phyloP scores from a whole-genome alignment of 2,888 invertebrate species.

The Hypercompe scribonia region DNA sequence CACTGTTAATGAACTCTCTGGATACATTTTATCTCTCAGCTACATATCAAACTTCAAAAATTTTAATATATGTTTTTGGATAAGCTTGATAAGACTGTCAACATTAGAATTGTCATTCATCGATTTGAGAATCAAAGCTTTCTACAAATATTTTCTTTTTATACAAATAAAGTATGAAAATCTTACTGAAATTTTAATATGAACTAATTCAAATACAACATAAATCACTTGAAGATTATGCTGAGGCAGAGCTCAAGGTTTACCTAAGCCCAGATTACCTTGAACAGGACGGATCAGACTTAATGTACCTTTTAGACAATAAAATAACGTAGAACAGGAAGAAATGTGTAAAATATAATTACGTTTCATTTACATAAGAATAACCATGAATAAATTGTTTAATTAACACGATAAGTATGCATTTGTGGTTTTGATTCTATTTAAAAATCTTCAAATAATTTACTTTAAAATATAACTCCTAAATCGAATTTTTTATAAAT shows the following conservation, averaged over 20 bases:
- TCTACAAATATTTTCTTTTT: no score
- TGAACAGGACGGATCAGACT: constrained; percentile 4
- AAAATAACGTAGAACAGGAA: background rate
- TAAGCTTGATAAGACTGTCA: no score
- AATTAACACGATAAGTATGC: no score
- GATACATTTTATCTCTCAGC: no score
- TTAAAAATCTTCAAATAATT: background rate
- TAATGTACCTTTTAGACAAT: background rate
- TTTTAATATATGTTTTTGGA: no score
- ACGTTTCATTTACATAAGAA: background rate
- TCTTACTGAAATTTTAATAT: background rate
- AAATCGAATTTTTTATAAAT: background rate
- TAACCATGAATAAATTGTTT: background rate
- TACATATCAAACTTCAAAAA: no score
- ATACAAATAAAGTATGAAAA: background rate
- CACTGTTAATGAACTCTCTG: no score
- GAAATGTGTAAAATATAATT: background rate
- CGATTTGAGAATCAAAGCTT: no score
- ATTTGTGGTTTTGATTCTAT: background rate
- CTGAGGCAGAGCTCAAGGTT: constrained; percentile 4
- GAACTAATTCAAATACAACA: background rate
- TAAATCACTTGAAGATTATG: constrained; percentile 9
- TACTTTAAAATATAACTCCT: background rate
- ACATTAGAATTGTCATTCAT: no score
- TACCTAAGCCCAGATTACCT: constrained; percentile 5